Conservation (phyloP, 2,888 invertebrate species). For the Falcaria lacertinaria region DNA sequence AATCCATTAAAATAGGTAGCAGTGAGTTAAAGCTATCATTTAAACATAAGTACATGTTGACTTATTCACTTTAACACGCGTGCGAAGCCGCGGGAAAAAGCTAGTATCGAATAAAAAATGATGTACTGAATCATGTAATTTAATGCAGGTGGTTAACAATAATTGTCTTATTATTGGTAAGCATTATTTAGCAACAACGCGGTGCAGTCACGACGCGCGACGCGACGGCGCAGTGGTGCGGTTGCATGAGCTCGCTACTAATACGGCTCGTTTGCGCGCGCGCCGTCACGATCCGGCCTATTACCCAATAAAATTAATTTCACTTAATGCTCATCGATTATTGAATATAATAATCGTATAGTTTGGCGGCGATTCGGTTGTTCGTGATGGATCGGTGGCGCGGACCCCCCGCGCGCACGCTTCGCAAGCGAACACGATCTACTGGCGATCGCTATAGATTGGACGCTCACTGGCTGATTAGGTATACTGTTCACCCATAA, state of each 20-base stretch:
- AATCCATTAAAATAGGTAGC: no score
- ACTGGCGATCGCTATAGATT: slow-evolving; percentile 31
- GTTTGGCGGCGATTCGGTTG: slow-evolving; percentile 58
- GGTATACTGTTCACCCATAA: slow-evolving; percentile 2
- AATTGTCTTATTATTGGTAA: slow-evolving; percentile 46
- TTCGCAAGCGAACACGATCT: slow-evolving; percentile 51
- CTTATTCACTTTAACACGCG: no score
- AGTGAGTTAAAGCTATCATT: no score
- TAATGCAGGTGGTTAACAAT: slow-evolving; percentile 24
- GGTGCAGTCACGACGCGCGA: slow-evolving; percentile 42
- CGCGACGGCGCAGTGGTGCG: slow-evolving; percentile 14
- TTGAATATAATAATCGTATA: slow-evolving; percentile 70
- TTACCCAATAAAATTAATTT: slow-evolving; percentile 78
- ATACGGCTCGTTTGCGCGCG: slow-evolving; percentile 63
- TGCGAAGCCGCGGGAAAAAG: not conserved
- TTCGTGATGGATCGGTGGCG: slow-evolving; percentile 61
- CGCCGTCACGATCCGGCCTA: slow-evolving; percentile 65
- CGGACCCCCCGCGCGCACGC: slow-evolving; percentile 58
- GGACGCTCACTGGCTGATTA: slow-evolving; percentile 5
- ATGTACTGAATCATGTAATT: slow-evolving; percentile 13
- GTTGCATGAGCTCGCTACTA: slow-evolving; percentile 34
- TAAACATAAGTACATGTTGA: no score
- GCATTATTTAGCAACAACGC: slow-evolving; percentile 41
- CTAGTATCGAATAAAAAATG: not conserved
- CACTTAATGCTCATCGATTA: slow-evolving; percentile 76